Evolutionary conservation across 2,113 vertebrate species (phyloP).

Genomic region (Elephantulus edwardii): DNA sequence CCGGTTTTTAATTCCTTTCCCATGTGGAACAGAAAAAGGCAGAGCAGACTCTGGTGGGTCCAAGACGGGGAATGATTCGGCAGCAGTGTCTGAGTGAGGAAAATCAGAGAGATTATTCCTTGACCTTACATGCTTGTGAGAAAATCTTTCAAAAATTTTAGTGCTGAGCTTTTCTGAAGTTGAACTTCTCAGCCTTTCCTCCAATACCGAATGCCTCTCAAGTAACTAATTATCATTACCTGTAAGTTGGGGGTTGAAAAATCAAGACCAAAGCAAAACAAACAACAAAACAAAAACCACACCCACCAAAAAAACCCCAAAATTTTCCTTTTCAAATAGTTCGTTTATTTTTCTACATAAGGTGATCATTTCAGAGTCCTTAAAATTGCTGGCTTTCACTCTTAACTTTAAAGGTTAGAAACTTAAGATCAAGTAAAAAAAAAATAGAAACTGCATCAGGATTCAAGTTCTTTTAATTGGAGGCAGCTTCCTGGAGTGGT

Average conservation of each 20-base stretch:
- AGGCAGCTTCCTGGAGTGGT: neutral
- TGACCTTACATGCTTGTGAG: neutral
- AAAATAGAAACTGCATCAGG: neutral
- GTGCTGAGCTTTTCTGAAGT: neutral
- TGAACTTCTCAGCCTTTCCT: neutral
- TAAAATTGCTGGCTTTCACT: neutral
- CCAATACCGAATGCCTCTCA: neutral
- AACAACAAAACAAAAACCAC: too few relatives aligned
- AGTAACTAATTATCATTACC: neutral
- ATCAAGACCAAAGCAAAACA: neutral
- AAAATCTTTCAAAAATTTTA: neutral
- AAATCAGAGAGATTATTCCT: constrained; percentile 20
- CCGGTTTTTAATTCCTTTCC: neutral
- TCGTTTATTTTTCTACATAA: neutral
- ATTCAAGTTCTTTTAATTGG: neutral
- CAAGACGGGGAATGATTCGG: neutral
- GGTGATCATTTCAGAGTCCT: neutral
- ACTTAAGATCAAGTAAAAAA: neutral
- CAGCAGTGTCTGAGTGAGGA: neutral
- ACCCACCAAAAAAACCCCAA: neutral
- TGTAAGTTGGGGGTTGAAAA: neutral
- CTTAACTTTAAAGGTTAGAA: neutral
- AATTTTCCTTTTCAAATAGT: neutral
- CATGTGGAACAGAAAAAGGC: neutral
- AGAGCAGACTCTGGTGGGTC: neutral